Percentiles rank a stretch among this genome's conserved stretches.
phyloP scores from a whole-genome alignment of 2,113 vertebrate species.

The Neogobius melanostomus region DNA sequence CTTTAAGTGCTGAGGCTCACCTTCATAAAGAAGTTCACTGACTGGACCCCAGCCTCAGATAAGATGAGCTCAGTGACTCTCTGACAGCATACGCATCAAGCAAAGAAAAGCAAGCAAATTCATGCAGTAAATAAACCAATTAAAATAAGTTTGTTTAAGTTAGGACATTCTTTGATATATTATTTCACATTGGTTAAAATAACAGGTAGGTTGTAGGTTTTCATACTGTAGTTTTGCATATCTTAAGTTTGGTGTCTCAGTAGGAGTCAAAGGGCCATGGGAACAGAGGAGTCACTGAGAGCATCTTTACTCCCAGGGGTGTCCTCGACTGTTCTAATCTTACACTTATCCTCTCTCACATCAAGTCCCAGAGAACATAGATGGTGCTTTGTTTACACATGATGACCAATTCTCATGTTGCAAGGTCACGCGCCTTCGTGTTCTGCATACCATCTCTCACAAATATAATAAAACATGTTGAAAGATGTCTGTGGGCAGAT shows the following conservation, averaged over 20 bases:
- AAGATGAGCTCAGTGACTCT: too few species aligned
- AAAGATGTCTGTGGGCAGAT: slow-evolving; percentile 47
- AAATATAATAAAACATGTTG: slow-evolving; percentile 53
- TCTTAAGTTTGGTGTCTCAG: slow-evolving; percentile 15
- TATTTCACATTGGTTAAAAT: too few species aligned
- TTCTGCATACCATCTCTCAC: slow-evolving; percentile 52
- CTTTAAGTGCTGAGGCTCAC: too few species aligned
- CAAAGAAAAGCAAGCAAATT: too few species aligned
- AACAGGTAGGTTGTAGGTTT: too few species aligned
- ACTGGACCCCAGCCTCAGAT: too few species aligned
- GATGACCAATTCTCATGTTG: slow-evolving; percentile 51
- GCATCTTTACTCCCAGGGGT: slow-evolving; percentile 37
- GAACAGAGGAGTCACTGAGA: slow-evolving; percentile 54
- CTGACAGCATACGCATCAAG: too few species aligned
- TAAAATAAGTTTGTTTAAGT: too few species aligned
- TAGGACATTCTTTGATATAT: too few species aligned
- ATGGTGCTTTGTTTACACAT: slow-evolving; percentile 60
- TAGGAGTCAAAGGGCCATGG: slow-evolving; percentile 68
- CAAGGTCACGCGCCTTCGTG: slow-evolving; percentile 57
- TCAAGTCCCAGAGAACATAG: slow-evolving; percentile 19
- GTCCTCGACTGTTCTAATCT: slow-evolving; percentile 36
- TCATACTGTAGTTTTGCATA: neutral
- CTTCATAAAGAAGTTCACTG: too few species aligned
- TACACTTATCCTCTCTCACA: slow-evolving; percentile 38
- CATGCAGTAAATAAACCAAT: too few species aligned